Evolutionary conservation across 2,888 invertebrate species (phyloP), one percentile per base, ranked within the genome.

Genomic region (Malthinus flaveolus): DNA sequence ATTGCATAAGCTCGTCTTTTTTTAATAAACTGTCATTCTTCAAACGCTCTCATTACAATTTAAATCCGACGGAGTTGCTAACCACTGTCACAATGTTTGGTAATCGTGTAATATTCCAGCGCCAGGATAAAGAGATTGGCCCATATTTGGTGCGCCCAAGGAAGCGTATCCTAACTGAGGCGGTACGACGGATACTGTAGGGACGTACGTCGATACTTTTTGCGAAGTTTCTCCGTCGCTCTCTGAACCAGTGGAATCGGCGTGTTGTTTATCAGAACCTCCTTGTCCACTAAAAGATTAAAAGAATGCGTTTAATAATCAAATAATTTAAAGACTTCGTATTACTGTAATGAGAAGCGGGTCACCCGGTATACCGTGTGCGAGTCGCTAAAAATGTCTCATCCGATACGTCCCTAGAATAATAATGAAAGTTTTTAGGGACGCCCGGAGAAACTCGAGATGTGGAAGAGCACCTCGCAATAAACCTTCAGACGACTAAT

Each of bases 41-140:
- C 60, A 64, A 56, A 62, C 63, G 52, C 58, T 67, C 32, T 66
- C 66, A 59, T 62, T 61, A 53, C 60, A 65, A 58, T 60, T 64
- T 47, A 59, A 64, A 62, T 68, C 69, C 10, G 63, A 60, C 31
- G 69, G 65, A 15, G 50, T 42, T 45, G 69, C 66, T 58, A 79
- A 71, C 79, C 78, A 79, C 66, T 79, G 79, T 79, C 79, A 79
- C 79, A 79, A 79, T 9, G 79, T 75, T 68, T 79, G 79, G 56
- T 79, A 79, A 63, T 79, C 79, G 67, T 79, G 79, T 32, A 79
- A 67, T 46, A 78, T 72, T 34, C 75, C 75, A 13, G 78, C 73
- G 32, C 76, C 69, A 55, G 75, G 77, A 66, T 79, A 78, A 55
- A 77, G 64, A 9, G 76, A 73, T 64, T 78, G 78, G 32, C 74